A percentile compares a stretch with the other conserved stretches of the same genome.
phyloP scores from a whole-genome alignment of 2,888 invertebrate genomes.

The Macaria liturata region DNA sequence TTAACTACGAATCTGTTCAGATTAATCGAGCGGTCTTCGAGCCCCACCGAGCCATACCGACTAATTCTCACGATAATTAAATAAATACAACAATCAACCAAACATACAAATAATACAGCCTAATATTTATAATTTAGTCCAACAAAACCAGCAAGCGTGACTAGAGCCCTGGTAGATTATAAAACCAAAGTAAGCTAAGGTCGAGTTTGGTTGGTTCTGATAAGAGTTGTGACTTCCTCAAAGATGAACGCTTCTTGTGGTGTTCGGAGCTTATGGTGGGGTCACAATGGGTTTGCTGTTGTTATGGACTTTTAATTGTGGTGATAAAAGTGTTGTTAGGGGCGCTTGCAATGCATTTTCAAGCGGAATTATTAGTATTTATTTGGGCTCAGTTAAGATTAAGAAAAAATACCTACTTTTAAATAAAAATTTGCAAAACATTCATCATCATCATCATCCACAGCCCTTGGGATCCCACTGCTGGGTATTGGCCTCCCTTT shows the following conservation, averaged over 20 bases:
- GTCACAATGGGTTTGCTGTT: conserved; percentile 28
- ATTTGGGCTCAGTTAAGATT: too few relatives aligned
- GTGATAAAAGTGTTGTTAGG: too few relatives aligned
- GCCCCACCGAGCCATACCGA: conserved; percentile 14
- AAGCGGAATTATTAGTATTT: too few relatives aligned
- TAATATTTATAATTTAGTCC: conserved; percentile 41
- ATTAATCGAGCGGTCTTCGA: conserved; percentile 17
- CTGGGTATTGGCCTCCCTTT: too few relatives aligned
- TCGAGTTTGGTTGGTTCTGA: conserved; percentile 33
- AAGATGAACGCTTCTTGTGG: conserved; percentile 42
- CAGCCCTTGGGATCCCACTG: too few relatives aligned
- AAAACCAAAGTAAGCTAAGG: conserved; percentile 16
- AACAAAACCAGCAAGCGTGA: conserved; percentile 26
- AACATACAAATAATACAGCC: conserved; percentile 36
- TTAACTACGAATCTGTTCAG: background rate
- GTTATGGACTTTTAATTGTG: background rate
- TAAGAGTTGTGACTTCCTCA: conserved; percentile 45
- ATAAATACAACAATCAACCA: conserved; percentile 33
- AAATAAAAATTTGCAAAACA: too few relatives aligned
- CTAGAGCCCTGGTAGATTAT: conserved; percentile 26
- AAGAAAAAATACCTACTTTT: too few relatives aligned
- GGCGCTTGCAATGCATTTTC: too few relatives aligned
- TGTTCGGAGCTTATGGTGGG: conserved; percentile 37
- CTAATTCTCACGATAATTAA: conserved; percentile 45
- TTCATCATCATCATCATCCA: too few relatives aligned